Evolutionary conservation across 2,888 invertebrate genomes (phyloP).

Genomic region (Macaria liturata): DNA sequence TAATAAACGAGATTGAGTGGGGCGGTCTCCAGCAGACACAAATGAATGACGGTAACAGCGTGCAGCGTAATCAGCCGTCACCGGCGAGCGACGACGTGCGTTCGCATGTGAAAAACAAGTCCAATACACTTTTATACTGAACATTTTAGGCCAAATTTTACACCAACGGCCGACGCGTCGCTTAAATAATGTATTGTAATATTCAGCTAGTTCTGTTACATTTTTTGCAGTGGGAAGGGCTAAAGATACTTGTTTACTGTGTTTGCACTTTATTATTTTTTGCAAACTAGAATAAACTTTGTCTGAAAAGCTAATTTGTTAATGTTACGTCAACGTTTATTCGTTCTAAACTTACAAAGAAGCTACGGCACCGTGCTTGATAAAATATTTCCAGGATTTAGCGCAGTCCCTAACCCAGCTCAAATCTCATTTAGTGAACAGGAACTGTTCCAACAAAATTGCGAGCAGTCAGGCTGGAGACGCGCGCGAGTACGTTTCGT

Average conservation of each 20-base stretch:
- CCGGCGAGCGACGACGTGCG: conserved; percentile 67
- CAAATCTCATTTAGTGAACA: conserved; percentile 58
- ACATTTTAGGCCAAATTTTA: conserved; percentile 49
- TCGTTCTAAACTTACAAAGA: no score
- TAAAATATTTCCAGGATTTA: conserved; percentile 22
- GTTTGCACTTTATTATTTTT: no score
- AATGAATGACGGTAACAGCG: conserved; percentile 76
- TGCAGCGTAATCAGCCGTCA: conserved; percentile 72
- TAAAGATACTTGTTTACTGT: no score
- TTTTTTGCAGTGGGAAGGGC: no score
- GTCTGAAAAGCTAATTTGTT: no score
- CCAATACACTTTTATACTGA: conserved; percentile 57
- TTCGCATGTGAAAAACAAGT: conserved; percentile 67
- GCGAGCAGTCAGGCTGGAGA: conserved; percentile 50
- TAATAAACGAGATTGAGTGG: conserved; percentile 80
- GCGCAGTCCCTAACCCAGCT: conserved; percentile 21
- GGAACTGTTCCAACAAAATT: conserved; percentile 53
- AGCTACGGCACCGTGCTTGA: no score
- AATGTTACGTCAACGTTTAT: no score
- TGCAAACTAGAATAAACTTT: no score
- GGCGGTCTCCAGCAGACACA: conserved; percentile 67
- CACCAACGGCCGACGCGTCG: conserved; percentile 35
- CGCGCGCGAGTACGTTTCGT: conserved; percentile 57
- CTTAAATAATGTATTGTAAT: conserved; percentile 41
- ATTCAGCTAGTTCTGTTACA: conserved; percentile 37